Percentiles rank a stretch among this genome's conserved stretches.
These are phyloP conservation scores for Dasysyrphus tricinctus DNA, from an alignment of 2,888 invertebrate species.

Conservation along the genomic window DNA sequence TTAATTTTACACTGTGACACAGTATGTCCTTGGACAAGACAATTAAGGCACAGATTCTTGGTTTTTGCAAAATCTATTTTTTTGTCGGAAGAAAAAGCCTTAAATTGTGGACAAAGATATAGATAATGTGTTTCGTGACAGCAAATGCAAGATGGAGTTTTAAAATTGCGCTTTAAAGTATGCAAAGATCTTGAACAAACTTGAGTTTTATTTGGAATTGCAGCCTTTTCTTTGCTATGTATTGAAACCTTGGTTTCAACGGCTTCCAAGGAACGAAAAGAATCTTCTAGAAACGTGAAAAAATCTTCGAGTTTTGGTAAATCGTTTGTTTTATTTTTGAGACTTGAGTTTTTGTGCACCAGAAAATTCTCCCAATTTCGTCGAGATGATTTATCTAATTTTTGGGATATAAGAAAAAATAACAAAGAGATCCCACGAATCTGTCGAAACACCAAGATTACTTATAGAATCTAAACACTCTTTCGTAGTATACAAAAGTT, in stretches of 20 bases:
- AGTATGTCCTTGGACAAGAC: too few species aligned
- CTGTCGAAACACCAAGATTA: slow-evolving; percentile 2
- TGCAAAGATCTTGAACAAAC: neutral
- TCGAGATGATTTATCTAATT: slow-evolving; percentile 12
- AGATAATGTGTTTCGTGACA: too few species aligned
- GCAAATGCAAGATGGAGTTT: slow-evolving; percentile 7
- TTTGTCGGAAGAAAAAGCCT: too few species aligned
- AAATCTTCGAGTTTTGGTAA: slow-evolving; percentile 21
- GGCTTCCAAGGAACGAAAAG: neutral
- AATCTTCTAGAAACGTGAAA: slow-evolving; percentile 13
- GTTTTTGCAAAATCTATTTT: too few species aligned
- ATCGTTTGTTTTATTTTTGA: slow-evolving; percentile 7
- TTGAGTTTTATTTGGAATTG: neutral
- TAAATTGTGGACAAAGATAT: too few species aligned
- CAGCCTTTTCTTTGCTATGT: slow-evolving; percentile 1
- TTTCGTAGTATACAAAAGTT: slow-evolving; percentile 23
- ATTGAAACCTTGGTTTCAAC: too few species aligned
- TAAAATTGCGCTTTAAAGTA: neutral
- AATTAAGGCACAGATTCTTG: too few species aligned
- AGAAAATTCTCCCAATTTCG: slow-evolving; percentile 22
- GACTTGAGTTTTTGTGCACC: slow-evolving; percentile 13
- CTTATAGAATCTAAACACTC: slow-evolving; percentile 18
- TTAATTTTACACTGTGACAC: too few species aligned
- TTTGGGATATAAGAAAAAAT: too few species aligned
- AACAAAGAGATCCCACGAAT: slow-evolving; percentile 22